Evolutionary conservation across 2,888 invertebrate species (phyloP), one percentile per base, ranked within the genome.

Genomic region (Gymnoscelis rufifasciata): DNA sequence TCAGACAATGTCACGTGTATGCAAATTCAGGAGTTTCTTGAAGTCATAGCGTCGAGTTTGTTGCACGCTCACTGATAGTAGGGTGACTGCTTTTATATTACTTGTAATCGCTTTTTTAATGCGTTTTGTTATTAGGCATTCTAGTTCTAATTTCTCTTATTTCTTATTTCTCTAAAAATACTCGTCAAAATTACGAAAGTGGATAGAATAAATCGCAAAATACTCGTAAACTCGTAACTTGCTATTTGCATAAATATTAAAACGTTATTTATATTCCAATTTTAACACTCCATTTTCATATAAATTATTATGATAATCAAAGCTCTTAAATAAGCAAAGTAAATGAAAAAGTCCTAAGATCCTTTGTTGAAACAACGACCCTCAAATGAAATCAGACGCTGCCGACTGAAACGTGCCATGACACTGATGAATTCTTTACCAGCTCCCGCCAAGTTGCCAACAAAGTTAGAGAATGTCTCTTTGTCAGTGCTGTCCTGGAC

Each of bases 401-500:
- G 26, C 14, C 41, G 19, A 13, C 36, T 19, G 13, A 33, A 36
- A 44, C 39, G 41, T 45, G 50, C 26, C 33, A 42, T 49, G 42
- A 35, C 30, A 45, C 26, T 45, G 50, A 45, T 50, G 45, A 46
- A 50, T 50, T 45, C 45, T 50, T 50, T 50, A 50, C 45, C 26
- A 47, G 46, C 39, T 28, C 45, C 15, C 15, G 37, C 45, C 46
- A 26, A 47, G 35, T 53, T 43, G 36, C 43, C 27, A 49, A 44
- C 37, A 45, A 51, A 56, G 51, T 54, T 52, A 23, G 45, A 27
- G 42, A 50, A 42, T 46, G 50, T 46, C 45, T 45, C 50, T 50
- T 50, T 50, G 45, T 48, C 42, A 43, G 24, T 43, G 39, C 29
- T 36, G 40, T 60, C 52, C 56, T 72, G 69, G 78, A 65, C 62